Percentiles rank a stretch among this genome's conserved stretches.
These are phyloP conservation scores for Eciton burchellii DNA, from an alignment of 1,140 invertebrate genomes.

Conservation along the genomic window DNA sequence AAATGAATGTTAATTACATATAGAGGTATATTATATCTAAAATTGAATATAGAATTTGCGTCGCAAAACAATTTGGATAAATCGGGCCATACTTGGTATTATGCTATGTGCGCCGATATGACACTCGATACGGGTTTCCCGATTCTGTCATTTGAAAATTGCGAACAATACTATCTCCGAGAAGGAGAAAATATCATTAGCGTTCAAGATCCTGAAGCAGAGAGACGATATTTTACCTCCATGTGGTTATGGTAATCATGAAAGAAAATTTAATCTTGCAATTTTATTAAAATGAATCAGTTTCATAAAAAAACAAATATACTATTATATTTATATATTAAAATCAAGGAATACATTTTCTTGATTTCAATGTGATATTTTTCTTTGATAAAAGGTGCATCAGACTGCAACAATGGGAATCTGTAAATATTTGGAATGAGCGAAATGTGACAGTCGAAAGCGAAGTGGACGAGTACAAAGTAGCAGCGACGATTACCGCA, in stretches of 20 bases:
- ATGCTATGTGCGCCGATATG: slow-evolving; percentile 83
- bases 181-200: slow-evolving; percentile 79
- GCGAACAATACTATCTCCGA: slow-evolving; percentile 81
- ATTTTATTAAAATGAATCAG: not conserved
- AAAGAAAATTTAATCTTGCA: not conserved
- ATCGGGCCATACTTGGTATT: slow-evolving; percentile 85
- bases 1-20: not conserved
- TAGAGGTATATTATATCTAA: not conserved
- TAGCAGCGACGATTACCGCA: slow-evolving; percentile 74
- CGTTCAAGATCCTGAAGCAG: slow-evolving; percentile 77
- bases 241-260: slow-evolving; percentile 83
- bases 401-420: slow-evolving; percentile 81
- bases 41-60: slow-evolving; percentile 76
- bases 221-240: slow-evolving; percentile 79
- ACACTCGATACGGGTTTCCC: slow-evolving; percentile 85
- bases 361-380: not conserved
- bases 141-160: slow-evolving; percentile 77
- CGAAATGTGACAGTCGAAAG: slow-evolving; percentile 61
- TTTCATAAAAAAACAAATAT: not conserved
- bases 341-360: not conserved
- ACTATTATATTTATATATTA: not conserved
- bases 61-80: slow-evolving; percentile 82
- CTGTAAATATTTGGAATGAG: slow-evolving; percentile 75
- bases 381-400: slow-evolving; percentile 74
- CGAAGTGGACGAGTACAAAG: slow-evolving; percentile 72